A percentile compares a stretch with the other conserved stretches of the same genome.
Conservation (phyloP, 2,113 vertebrate genomes). For the Peromyscus leucopus region DNA sequence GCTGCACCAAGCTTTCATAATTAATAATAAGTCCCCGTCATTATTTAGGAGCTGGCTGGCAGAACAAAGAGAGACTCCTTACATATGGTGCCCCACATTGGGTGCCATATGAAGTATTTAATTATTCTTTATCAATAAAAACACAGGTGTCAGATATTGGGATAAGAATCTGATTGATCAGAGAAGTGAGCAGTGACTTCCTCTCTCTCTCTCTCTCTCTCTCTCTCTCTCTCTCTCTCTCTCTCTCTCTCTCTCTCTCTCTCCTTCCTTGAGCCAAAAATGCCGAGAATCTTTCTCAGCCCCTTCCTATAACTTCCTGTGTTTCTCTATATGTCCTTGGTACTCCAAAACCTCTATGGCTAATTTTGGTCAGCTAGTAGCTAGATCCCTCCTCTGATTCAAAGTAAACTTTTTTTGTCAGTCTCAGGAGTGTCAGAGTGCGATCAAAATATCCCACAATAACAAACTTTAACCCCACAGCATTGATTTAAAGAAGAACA, state of each 20-base stretch:
- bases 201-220: background rate
- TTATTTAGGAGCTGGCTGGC: background rate
- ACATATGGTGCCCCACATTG: background rate
- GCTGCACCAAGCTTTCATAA: background rate
- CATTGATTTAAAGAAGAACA: constrained; percentile 27
- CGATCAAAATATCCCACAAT: background rate
- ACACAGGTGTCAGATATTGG: background rate
- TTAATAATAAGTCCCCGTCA: background rate
- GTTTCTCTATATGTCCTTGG: background rate
- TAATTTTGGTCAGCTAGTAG: background rate
- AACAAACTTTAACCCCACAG: background rate
- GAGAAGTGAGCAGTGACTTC: background rate
- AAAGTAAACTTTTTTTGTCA: background rate
- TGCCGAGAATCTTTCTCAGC: background rate
- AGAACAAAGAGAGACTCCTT: background rate
- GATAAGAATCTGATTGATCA: background rate
- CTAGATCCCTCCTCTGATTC: background rate
- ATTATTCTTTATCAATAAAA: background rate
- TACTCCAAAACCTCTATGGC: background rate
- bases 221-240: background rate
- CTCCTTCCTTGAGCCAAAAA: background rate
- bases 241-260: background rate
- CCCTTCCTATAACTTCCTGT: background rate
- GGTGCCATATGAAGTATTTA: background rate
- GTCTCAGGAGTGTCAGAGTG: background rate